These are phyloP conservation scores for Bellardia pandia DNA, from an alignment of 2,888 invertebrate species.

Conservation along the genomic window DNA sequence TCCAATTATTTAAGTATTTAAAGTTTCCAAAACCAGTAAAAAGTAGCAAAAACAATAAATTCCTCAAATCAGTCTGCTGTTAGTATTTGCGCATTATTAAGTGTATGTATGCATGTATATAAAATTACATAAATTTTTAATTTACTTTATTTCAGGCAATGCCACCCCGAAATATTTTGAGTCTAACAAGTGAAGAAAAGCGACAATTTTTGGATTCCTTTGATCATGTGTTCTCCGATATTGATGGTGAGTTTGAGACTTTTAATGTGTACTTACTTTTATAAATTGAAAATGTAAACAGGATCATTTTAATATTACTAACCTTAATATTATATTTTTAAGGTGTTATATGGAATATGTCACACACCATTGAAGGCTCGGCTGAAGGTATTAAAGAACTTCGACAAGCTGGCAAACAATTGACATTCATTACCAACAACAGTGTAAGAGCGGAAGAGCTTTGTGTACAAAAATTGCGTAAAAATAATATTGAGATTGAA, in stretches of 20 bases:
- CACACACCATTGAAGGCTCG: constrained; percentile 79
- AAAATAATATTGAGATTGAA: constrained; percentile 77
- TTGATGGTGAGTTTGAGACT: constrained; percentile 85
- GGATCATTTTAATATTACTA: too few relatives aligned
- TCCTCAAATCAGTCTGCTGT: too few relatives aligned
- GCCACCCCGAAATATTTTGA: constrained; percentile 77
- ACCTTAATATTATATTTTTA: neutral
- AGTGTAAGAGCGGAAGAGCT: constrained; percentile 78
- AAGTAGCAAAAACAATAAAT: too few relatives aligned
- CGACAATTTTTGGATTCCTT: constrained; percentile 84
- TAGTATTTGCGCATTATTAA: too few relatives aligned
- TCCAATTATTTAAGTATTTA: too few relatives aligned
- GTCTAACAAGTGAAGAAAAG: constrained; percentile 79
- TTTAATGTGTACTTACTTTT: too few relatives aligned
- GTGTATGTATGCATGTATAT: too few relatives aligned
- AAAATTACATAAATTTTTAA: neutral
- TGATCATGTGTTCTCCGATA: constrained; percentile 86
- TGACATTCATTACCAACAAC: constrained; percentile 84
- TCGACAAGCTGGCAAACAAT: constrained; percentile 82
- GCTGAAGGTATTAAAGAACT: constrained; percentile 81
- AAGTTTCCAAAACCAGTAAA: too few relatives aligned
- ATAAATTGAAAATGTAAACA: too few relatives aligned
- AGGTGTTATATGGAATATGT: constrained; percentile 85
- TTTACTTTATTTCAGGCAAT: constrained; percentile 43
- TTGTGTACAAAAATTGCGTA: constrained; percentile 77